Evolutionary conservation across 2,797 vertebrate species (phyloP), one percentile per base, ranked within the genome.

Genomic region (Amazonetta brasiliensis): DNA sequence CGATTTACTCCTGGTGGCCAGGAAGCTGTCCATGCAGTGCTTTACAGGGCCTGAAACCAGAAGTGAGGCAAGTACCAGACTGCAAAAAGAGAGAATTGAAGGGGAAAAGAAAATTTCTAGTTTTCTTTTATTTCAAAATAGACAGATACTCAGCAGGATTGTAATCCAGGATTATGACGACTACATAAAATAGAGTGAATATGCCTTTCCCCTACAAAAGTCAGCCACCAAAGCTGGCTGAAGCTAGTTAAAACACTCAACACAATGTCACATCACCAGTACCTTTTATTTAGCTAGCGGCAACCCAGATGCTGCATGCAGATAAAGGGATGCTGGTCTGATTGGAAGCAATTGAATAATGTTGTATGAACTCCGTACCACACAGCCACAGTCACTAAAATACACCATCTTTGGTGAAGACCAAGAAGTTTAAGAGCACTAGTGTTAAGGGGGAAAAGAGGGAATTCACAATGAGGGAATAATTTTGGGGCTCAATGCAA

Each of bases 201-300:
- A 9, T 64, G 48, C 4, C 15, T 72, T 39, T 72, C 63, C 22
- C 62, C 48, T 46, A 25, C 11, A n/a, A 31, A 54, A 72, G 22
- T 19, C n/a, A 76, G 31, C 48, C 62, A 1, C 23, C 25, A 9
- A 60, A 62, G 56, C 13, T 59, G 60, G 44, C 28, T 73, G 31
- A 63, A 67, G 46, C 25, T 30, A 7, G 23, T 31, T 52, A 8
- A 43, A 62, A 8, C 5, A 30, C 39, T 39, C 37, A 52, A 19
- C 35, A 12, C n/a, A 19, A 48, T 18, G 31, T 5, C 72, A 75
- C 43, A 37, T 0, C 33, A 11, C 4, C 12, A 9, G 21, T 22
- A 22, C 16, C 54, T 28, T 59, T 50, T 18, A 22, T 41, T 30
- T 46, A 71, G n/a, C 5, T 2, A 52, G 30, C 3, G 52, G n/a